A percentile compares a stretch with the other conserved stretches of the same genome.
These are phyloP conservation scores for Ernsta delagoae DNA, from an alignment of 2,888 invertebrate genomes.

Conservation along the genomic window DNA sequence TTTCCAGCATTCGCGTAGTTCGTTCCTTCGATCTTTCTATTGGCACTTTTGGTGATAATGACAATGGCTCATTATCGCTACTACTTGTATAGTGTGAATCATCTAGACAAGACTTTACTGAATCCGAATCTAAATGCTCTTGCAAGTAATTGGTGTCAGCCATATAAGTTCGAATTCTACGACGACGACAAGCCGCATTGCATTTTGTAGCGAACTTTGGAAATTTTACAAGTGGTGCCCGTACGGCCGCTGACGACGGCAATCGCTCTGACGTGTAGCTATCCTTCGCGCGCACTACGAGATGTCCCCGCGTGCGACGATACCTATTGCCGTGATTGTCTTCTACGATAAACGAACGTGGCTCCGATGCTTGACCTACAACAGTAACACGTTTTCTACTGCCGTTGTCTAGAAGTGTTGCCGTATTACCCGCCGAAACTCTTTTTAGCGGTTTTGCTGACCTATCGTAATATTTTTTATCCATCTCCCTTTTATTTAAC, in stretches of 20 bases:
- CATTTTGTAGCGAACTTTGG: neutral
- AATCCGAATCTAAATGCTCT: neutral
- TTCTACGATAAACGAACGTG: constrained; percentile 15
- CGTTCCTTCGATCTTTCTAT: constrained; percentile 15
- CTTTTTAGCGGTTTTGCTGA: neutral
- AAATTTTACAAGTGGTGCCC: neutral
- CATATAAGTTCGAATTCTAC: neutral
- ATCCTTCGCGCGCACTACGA: neutral
- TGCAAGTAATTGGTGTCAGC: neutral
- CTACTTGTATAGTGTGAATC: constrained; percentile 1
- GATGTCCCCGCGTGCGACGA: constrained; percentile 10
- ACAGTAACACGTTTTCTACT: neutral
- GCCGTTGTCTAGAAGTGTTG: constrained; percentile 5
- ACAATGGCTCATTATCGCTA: neutral
- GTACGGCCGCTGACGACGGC: neutral
- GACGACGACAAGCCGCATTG: neutral
- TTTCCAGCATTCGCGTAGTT: constrained; percentile 15
- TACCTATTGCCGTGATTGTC: constrained; percentile 7
- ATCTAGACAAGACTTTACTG: neutral
- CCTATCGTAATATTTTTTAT: constrained; percentile 15
- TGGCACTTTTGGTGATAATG: constrained; percentile 1
- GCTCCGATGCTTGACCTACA: neutral
- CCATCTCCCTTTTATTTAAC: neutral
- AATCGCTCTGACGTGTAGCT: neutral
- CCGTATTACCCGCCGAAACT: constrained; percentile 6